These are phyloP conservation scores for Melanchra persicariae DNA, from an alignment of 2,888 invertebrate genomes.

Conservation along the genomic window DNA sequence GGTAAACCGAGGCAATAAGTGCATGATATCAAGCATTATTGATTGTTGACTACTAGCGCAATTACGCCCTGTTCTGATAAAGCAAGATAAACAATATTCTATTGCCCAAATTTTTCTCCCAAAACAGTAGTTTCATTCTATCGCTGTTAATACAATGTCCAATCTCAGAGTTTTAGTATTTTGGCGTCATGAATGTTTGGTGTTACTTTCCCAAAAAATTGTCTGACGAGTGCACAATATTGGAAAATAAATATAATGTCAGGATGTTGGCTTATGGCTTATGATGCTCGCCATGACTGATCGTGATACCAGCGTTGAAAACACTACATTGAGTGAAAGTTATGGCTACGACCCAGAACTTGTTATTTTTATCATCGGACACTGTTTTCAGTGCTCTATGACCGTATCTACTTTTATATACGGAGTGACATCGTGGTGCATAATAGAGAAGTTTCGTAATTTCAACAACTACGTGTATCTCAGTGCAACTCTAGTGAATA, in stretches of 20 bases:
- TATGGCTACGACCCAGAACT: not conserved
- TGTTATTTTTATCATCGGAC: not conserved
- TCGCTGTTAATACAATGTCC: not conserved
- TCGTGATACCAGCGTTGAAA: not conserved
- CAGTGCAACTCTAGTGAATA: slow-evolving; percentile 16
- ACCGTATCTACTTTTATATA: slow-evolving; percentile 11
- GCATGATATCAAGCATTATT: not conserved
- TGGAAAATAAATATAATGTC: not conserved
- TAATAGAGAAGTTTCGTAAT: slow-evolving; percentile 18
- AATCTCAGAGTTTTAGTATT: not conserved
- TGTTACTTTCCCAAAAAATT: not conserved
- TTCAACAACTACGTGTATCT: slow-evolving; percentile 38
- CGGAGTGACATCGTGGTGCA: slow-evolving; percentile 19
- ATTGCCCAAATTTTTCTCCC: slow-evolving; percentile 2
- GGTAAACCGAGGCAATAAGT: not conserved
- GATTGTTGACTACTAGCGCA: slow-evolving; percentile 5
- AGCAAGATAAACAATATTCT: slow-evolving; percentile 10
- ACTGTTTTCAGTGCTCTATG: slow-evolving; percentile 6
- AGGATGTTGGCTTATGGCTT: not conserved
- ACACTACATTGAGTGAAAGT: not conserved
- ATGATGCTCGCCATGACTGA: not conserved
- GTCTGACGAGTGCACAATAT: not conserved
- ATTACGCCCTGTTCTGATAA: slow-evolving; percentile 22
- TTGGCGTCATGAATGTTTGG: not conserved
- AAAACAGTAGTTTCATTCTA: slow-evolving; percentile 13